Base-by-base conservation (phyloP, 1,140 invertebrate genomes). In the Colletes latitarsis region DNA sequence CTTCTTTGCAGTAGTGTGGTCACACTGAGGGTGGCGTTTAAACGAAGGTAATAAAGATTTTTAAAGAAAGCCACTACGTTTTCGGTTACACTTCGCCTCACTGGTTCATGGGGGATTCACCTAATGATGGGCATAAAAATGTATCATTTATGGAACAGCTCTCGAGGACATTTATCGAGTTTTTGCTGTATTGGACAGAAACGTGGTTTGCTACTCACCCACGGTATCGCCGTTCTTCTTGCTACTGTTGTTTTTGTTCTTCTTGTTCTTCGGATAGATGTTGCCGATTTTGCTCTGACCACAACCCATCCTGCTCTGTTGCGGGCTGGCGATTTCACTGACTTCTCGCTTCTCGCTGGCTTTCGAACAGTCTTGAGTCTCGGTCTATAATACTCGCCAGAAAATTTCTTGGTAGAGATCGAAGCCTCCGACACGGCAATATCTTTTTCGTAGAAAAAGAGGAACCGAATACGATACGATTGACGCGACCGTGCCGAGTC, bases 281-380 rank as follows among this genome's bases (percentile, higher is more conserved):
- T 93, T 94, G 71, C 93, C 93, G 84, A 95, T 94, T 77, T 94
- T 94, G 89, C 94, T 95, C 86, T 94, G 94, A 77, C 94, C 94
- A 92, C 94, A 95, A 93, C 94, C 94, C 94, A 95, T 95, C 75
- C 87, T 91, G 89, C 73, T 81, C 70, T 79, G 17, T 85, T 83
- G n/a, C 76, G 69, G 43, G 3, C 46, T 39, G 60, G 67, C 17
- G 41, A 19, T 66, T 67, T 63, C 80, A 74, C 82, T 77, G 41
- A 62, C 41, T 57, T 30, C 30, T 62, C 82, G 71, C 82, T 82
- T 82, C 19, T 41, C 69, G 73, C 77, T 19, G 39, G 49, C 3
- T 49, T 30, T 17, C 10, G 6, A 30, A 14, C 21, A 52, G 14
- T 55, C 19, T 19, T 4, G 21, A 15, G 21, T 49, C 46, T 69